Evolutionary conservation across 1,140 invertebrate genomes (phyloP), one percentile per base, ranked within the genome.

Genomic region (Listronotus oregonensis): DNA sequence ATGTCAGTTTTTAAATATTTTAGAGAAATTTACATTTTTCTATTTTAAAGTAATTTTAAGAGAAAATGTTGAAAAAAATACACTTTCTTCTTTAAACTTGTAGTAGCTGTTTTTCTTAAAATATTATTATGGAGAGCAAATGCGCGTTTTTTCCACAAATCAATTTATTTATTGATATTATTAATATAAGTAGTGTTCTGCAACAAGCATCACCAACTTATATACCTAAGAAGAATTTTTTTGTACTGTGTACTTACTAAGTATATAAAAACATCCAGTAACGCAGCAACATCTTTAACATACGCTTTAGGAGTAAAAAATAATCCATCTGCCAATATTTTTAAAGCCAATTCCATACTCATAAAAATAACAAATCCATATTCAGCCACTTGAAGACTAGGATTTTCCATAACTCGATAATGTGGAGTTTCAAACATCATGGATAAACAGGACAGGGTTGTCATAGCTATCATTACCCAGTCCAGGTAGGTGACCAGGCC

Each of bases 301-400:
- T 99, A 92, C 0, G 97, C 97, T 81, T 99, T 99, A 0, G 98
- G 98, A 9, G 98, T 99, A 75, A 99, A 99, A 75, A 99, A 95
- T 17, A 99, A 82, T 15, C 98, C 98, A 83, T 99, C 95, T 0
- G 98, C 97, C 37, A 99, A 81, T 31, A 98, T 95, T 84, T 99
- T 99, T 10, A 99, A 79, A 0, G 89, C 87, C 72, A 99, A 82
- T 80, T 99, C 98, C 6, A 99, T 83, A 73, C 95, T 97, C 97
- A 99, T 99, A 71, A 93, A 95, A 27, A 98, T 90, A 1, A 99
- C 97, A 81, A 99, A 99, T 9, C 92, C 89, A 79, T 98, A 99
- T 82, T 99, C 98, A 0, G 96, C 95, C 55, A 99, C 90, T 89
- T 98, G 88, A 17, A 96, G 81, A 11, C 87, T 87, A 9, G 89